Percentiles rank a stretch among this genome's conserved stretches.
These are phyloP conservation scores for Cinara cedri DNA, from an alignment of 2,888 invertebrate species.

Conservation along the genomic window DNA sequence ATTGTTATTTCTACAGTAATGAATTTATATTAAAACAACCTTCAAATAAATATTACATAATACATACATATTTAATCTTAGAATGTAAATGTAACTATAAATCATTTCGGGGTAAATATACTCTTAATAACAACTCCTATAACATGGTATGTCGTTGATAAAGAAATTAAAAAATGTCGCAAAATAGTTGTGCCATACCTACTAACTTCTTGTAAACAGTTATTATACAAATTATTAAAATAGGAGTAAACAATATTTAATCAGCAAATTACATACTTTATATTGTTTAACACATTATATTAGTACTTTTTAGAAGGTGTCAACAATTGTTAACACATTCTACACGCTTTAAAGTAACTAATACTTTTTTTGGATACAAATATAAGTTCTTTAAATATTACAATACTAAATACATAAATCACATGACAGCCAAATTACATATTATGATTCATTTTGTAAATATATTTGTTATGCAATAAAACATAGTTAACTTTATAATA, in stretches of 20 bases:
- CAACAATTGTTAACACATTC: too few species aligned
- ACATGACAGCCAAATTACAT: too few species aligned
- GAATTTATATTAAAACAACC: neutral
- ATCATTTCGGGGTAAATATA: slow-evolving; percentile 27
- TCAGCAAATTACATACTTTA: slow-evolving; percentile 10
- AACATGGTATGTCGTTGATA: slow-evolving; percentile 12
- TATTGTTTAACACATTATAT: too few species aligned
- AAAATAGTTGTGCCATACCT: slow-evolving; percentile 32
- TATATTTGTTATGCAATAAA: too few species aligned
- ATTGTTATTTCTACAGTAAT: neutral
- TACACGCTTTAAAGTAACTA: too few species aligned
- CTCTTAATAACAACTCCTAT: slow-evolving; percentile 15
- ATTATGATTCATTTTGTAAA: too few species aligned
- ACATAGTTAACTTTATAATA: too few species aligned
- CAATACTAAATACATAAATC: too few species aligned
- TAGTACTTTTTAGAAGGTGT: too few species aligned
- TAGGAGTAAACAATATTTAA: slow-evolving; percentile 49
- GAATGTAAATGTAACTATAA: slow-evolving; percentile 19
- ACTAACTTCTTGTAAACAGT: slow-evolving; percentile 36
- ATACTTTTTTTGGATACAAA: too few species aligned
- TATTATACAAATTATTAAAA: slow-evolving; percentile 4
- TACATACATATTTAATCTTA: neutral
- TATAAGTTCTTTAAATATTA: too few species aligned
- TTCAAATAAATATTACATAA: neutral
- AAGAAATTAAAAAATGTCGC: slow-evolving; percentile 20